Evolutionary conservation across 2,888 invertebrate species (phyloP).

Genomic region (Lomographa bimaculata): DNA sequence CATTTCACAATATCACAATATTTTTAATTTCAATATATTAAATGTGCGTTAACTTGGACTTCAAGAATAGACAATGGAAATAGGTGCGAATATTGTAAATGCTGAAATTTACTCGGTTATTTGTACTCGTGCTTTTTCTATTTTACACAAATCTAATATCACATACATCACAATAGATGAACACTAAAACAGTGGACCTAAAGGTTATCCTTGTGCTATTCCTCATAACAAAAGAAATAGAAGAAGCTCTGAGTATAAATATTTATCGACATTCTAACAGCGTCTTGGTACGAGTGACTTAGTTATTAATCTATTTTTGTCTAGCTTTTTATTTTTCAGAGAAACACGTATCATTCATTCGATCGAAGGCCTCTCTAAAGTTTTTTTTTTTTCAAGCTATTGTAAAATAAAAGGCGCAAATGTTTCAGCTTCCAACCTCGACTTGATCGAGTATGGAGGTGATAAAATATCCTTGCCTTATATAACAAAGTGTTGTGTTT

Average conservation of each 20-base stretch:
- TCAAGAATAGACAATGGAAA: constrained; percentile 81
- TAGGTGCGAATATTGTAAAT: constrained; percentile 78
- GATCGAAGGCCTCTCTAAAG: constrained; percentile 24
- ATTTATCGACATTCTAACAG: constrained; percentile 70
- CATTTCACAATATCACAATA: constrained; percentile 62
- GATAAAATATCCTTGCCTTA: constrained; percentile 47
- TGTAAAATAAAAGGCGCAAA: constrained; percentile 16
- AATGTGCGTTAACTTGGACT: constrained; percentile 74
- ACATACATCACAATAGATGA: constrained; percentile 8
- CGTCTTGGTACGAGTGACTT: constrained; percentile 82
- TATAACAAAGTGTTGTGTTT: constrained; percentile 35
- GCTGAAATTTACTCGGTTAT: constrained; percentile 53
- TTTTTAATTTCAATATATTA: constrained; percentile 49
- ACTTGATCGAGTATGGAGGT: constrained; percentile 44
- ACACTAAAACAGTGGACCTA: constrained; percentile 23
- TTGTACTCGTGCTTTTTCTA: constrained; percentile 52
- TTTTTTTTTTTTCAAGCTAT: constrained; percentile 10
- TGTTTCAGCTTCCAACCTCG: constrained; percentile 38
- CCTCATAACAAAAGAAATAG: constrained; percentile 32
- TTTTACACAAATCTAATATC: constrained; percentile 23
- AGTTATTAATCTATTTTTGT: constrained; percentile 62
- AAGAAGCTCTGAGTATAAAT: constrained; percentile 55
- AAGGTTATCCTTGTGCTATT: constrained; percentile 28
- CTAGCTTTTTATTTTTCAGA: constrained; percentile 46
- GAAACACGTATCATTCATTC: constrained; percentile 53